Evolutionary conservation across 2,113 vertebrate genomes (phyloP), one percentile per base, ranked within the genome.

Genomic region (Hoplias malabaricus): DNA sequence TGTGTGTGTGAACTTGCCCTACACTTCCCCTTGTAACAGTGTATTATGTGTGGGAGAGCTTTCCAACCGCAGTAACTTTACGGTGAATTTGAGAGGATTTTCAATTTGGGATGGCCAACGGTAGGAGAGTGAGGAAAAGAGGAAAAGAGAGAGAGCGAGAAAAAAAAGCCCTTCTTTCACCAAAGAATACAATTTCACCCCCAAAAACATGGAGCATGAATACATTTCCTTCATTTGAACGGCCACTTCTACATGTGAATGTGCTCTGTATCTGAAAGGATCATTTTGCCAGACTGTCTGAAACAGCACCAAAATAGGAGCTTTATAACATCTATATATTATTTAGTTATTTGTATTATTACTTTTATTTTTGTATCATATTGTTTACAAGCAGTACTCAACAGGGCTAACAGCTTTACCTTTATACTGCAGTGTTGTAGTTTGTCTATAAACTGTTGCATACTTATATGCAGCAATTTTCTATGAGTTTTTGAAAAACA

Each of bases 161-260:
- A 53, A 53, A 53, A 53, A 53, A 10, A 1, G 8, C 6, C n/a
- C 21, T 11, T 5, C 40, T 38, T 40, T 69, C 63, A 69, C 65
- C 54, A 48, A 69, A 43, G 75, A 69, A 57, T 56, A 77, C 75
- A 68, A 69, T 69, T 77, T 69, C 50, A 69, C 53, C 38, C 74
- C 50, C 50, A 46, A 59, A n/a, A 77, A 54, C 16, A 36, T n/a
- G 56, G n/a, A 14, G 65, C 42, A 9, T 25, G 21, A 69, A 68
- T 59, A 7, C 53, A 59, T 59, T 77, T 34, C 53, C 36, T 43
- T 68, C 56, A 57, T 68, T 42, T 68, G 40, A 77, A 57, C 33
- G 25, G 6, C 23, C 59, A 38, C 1, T 31, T 23, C 21, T 66
- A 21, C 48, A 53, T 75, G 36, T 65, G 40, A 65, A 43, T 43